These are phyloP conservation scores for Aphodius sticticus DNA, from an alignment of 2,888 invertebrate genomes.

Conservation along the genomic window DNA sequence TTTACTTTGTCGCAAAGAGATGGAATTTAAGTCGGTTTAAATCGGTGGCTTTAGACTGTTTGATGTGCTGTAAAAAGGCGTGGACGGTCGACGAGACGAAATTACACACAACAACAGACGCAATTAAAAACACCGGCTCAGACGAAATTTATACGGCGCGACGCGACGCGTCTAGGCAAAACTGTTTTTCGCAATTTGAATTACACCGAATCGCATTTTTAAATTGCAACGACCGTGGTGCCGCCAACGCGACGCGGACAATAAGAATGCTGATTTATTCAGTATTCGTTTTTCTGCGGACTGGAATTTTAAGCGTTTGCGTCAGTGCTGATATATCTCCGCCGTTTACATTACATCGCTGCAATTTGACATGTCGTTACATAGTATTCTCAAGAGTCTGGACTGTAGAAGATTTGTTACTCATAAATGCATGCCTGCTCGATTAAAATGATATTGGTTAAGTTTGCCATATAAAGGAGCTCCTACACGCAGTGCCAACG, in stretches of 20 bases:
- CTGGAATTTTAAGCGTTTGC: not conserved
- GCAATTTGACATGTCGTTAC: not conserved
- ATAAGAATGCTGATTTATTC: slow-evolving; percentile 4
- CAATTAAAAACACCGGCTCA: not conserved
- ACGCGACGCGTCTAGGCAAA: not conserved
- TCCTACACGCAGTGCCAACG: too few relatives aligned
- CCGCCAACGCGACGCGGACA: not conserved
- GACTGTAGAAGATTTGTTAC: too few relatives aligned
- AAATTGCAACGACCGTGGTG: not conserved
- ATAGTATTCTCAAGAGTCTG: too few relatives aligned
- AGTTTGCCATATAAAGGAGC: too few relatives aligned
- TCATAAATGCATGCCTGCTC: too few relatives aligned
- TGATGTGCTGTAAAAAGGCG: not conserved
- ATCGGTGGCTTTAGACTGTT: not conserved
- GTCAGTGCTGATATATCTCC: not conserved
- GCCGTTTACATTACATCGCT: not conserved
- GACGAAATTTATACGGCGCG: not conserved
- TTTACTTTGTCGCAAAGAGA: not conserved
- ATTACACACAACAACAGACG: not conserved
- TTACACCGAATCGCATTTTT: not conserved
- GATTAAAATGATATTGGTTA: too few relatives aligned
- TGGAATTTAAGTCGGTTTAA: not conserved
- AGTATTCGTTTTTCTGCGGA: not conserved
- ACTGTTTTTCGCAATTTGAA: not conserved
- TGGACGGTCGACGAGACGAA: not conserved